Evolutionary conservation across 37 sponge, comb jelly and placozoan species (phyloP), one percentile per base, ranked within the genome.

Genomic region (Hormiphora californensis): DNA sequence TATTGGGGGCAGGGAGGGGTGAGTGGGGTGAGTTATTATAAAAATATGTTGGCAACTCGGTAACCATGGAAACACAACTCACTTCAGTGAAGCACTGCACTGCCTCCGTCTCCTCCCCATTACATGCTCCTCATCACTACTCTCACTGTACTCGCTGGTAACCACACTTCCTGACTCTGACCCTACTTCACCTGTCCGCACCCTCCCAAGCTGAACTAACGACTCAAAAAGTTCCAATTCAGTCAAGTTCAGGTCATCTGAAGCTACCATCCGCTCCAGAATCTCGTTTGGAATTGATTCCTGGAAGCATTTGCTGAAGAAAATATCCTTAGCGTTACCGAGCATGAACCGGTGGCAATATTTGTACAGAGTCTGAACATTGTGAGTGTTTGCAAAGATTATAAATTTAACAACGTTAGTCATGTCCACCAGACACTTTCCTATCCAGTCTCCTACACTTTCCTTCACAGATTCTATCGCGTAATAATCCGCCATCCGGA

Each of bases 301-400:
- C 81, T 46, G 40, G 44, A 73, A 73, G 3, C 43, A 43, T 11
- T 43, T 36, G 9, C 46, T 43, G 46, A 73, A 73, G 35, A 73
- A 73, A n/a, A 73, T 73, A 46, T 73, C 81, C 46, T 73, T 73
- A 22, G 81, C 81, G 23, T 73, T 73, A 15, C 81, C 81, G 11
- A 73, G 23, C 81, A 73, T 73, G 35, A 73, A 73, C 81, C 81
- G 40, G 38, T 73, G 43, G 38, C 81, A 73, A 46, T 73, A 46
- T 19, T 73, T 73, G 27, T 73, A 73, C 19, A 73, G 81, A 40
- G 46, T 73, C 28, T 73, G 81, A 12, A 73, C 81, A 73, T 73
- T 73, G 44, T 73, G 81, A 21, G 40, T 33, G 1, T 43, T 43
- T n/a, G 81, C 81, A 40, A 73, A 73, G 28, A 73, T 46, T 4